phyloP scores from a whole-genome alignment of 2,888 invertebrate genomes.

The Megastigmus dorsalis region DNA sequence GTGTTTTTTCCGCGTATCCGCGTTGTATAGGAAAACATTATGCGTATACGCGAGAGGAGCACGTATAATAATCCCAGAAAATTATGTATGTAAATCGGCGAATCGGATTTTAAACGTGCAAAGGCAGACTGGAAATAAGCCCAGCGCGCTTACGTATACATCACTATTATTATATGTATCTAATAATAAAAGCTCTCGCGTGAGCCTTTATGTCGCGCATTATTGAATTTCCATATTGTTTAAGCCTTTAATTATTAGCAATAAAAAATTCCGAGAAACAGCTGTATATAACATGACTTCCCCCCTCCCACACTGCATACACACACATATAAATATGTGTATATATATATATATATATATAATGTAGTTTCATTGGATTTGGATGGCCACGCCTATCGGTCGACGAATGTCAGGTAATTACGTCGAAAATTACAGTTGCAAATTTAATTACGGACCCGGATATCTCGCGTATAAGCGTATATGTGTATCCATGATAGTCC shows the following conservation, averaged over 20 bases:
- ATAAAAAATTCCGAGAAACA: constrained; percentile 40
- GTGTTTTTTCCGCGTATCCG: no score
- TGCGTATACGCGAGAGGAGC: no score
- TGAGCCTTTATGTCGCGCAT: neutral
- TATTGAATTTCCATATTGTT: constrained; percentile 31
- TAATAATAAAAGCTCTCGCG: no score
- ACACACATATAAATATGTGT: neutral
- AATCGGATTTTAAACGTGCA: no score
- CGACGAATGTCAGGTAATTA: constrained; percentile 48
- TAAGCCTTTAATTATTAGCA: constrained; percentile 38
- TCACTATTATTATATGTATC: constrained; percentile 23
- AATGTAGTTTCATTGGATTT: constrained; percentile 16
- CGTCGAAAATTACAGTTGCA: constrained; percentile 53
- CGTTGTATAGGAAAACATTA: no score
- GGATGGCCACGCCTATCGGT: constrained; percentile 11
- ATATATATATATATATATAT: neutral
- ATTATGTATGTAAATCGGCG: no score
- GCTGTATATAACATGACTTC: no score
- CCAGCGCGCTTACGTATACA: no score
- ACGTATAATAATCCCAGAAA: no score
- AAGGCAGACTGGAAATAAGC: no score
- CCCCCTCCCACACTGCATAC: no score
- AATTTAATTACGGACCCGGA: constrained; percentile 46
- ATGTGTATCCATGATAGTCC: no score
- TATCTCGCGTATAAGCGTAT: neutral